Base-by-base conservation (phyloP, 2,797 vertebrate species). In the Acanthurus tractus region DNA sequence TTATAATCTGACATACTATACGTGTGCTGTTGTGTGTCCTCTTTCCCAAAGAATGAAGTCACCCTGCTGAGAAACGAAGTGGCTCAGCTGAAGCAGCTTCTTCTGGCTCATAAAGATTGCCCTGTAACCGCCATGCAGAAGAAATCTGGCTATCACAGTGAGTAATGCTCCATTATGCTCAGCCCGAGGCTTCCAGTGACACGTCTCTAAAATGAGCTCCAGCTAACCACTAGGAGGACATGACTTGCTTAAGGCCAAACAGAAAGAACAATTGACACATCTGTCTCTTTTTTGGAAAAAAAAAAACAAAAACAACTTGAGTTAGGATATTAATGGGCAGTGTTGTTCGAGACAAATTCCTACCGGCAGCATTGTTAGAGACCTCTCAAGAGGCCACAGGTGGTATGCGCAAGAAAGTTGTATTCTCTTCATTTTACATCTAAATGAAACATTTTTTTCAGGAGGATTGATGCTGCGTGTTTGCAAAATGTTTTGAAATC, bases 91-190 rank as follows among this genome's bases (percentile, higher is more conserved):
- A 99, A 99, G 96, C 98, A 99, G 96, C 98, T 99, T 94, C 96
- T 99, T 92, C 96, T 99, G 96, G 97, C 98, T 97, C 98, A 99
- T 97, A 99, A 98, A 97, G 98, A 99, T 96, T 99, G 98, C 95
- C 98, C 98, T 92, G 97, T 99, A 95, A 99, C 98, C 29, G 96
- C 97, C 96, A 98, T 99, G 97, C 98, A 99, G 96, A 99, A 99
- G 97, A 99, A 98, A 95, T 98, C 98, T 94, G 97, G 96, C 97
- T 97, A 97, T 97, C 97, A 98, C 94, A 96, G 98, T 99, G 97
- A 99, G 98, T 99, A 97, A 97, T 97, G 96, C 93, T 94, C 95
- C 96, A 95, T 97, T 96, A 95, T 96, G 95, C 93, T 85, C 93
- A 90, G 96, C 96, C 94, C 84, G 88, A 91, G 94, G 96, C 96